phyloP scores from a whole-genome alignment of 1,140 invertebrate species.

The Sitodiplosis mosellana region DNA sequence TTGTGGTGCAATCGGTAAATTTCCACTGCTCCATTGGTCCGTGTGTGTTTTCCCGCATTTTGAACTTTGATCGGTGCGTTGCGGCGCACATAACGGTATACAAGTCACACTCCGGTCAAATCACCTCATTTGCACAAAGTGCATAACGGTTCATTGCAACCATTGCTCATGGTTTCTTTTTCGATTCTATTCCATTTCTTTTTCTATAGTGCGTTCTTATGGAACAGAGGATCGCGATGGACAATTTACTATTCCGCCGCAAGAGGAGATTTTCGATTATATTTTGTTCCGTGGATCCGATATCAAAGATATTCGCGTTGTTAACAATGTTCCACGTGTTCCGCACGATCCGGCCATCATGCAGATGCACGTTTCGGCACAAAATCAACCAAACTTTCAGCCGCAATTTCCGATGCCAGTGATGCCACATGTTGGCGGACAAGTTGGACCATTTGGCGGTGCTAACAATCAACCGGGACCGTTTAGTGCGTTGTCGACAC shows the following conservation, averaged over 20 bases:
- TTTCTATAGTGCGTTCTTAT: conserved; percentile 82
- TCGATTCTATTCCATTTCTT: conserved; percentile 7
- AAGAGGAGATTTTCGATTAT: conserved; percentile 96
- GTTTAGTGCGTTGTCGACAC: no score
- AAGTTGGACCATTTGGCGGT: conserved; percentile 24
- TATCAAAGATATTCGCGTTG: conserved; percentile 96
- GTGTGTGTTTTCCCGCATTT: no score
- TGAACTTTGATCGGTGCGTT: no score
- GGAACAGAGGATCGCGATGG: conserved; percentile 94
- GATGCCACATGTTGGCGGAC: conserved; percentile 31
- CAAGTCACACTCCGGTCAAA: no score
- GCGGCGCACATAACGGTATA: no score
- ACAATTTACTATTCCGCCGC: conserved; percentile 78
- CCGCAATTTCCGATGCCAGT: neutral
- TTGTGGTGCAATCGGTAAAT: no score
- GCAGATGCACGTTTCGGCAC: conserved; percentile 56
- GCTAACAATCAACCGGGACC: conserved; percentile 13
- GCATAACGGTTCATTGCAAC: no score
- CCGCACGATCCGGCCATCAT: conserved; percentile 91
- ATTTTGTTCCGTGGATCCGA: conserved; percentile 95
- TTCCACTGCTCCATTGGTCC: no score
- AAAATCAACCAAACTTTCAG: conserved; percentile 19
- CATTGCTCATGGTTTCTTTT: neutral
- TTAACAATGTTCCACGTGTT: conserved; percentile 56
- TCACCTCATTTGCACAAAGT: no score